Evolutionary conservation across 2,113 vertebrate species (phyloP).

Genomic region (Bagarius yarrelli): DNA sequence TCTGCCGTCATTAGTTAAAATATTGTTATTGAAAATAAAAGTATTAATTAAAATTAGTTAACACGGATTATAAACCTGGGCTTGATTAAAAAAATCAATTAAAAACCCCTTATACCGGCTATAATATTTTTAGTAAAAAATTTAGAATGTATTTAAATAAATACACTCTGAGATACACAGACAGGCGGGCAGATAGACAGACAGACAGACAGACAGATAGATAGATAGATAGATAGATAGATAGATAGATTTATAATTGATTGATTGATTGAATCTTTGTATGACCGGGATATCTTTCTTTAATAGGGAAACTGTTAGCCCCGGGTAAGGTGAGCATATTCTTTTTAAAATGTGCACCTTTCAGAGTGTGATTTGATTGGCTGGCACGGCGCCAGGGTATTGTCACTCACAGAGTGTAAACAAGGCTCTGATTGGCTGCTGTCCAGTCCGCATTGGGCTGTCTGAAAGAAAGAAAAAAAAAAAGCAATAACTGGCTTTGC

Average conservation of each 20-base stretch:
- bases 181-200: background rate
- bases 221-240: conserved; percentile 14
- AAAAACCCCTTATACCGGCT: background rate
- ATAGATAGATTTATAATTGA: background rate
- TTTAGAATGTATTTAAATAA: background rate
- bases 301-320: background rate
- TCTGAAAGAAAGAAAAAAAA: conserved; percentile 74
- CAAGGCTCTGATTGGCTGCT: conserved; percentile 94
- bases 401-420: conserved; percentile 95
- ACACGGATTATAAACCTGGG: background rate
- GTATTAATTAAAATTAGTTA: background rate
- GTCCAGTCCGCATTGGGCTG: conserved; percentile 89
- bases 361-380: conserved; percentile 72
- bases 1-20: background rate
- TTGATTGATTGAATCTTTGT: no score
- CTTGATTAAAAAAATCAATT: no score
- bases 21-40: background rate
- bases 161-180: background rate
- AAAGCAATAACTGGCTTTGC: conserved; percentile 92
- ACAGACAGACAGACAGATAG: background rate
- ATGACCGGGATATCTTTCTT: no score
- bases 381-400: conserved; percentile 77
- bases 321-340: background rate
- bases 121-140: background rate
- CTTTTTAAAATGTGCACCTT: conserved; percentile 41